Percentiles rank a stretch among this genome's conserved stretches.
Evolutionary conservation across 2,797 vertebrate species (phyloP).

Genomic region (Pipistrellus pygmaeus): DNA sequence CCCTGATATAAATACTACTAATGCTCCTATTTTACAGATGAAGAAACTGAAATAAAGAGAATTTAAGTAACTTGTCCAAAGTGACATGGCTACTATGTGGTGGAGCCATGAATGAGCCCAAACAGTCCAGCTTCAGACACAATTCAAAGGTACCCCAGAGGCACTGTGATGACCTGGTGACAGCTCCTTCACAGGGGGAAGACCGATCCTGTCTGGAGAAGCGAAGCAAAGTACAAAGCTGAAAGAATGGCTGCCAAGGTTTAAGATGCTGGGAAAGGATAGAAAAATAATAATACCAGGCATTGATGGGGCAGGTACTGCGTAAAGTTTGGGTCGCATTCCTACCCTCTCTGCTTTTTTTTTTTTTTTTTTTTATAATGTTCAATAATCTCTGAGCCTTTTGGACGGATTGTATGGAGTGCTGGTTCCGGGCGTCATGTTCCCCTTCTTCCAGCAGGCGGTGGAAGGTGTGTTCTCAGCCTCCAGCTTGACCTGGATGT

Average conservation of each 20-base stretch:
- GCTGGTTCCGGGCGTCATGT: neutral
- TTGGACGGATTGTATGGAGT: neutral
- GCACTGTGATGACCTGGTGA: neutral
- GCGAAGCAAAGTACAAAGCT: neutral
- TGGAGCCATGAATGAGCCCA: neutral
- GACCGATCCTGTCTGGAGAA: neutral
- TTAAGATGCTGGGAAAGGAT: neutral
- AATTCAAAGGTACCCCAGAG: neutral
- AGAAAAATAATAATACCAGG: neutral
- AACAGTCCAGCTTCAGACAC: neutral
- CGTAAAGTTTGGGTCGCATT: neutral
- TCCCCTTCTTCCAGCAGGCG: neutral
- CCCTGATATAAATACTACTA: neutral
- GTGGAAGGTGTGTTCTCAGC: neutral
- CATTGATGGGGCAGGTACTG: neutral
- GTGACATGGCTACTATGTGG: neutral
- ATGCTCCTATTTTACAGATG: neutral
- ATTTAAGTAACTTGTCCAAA: neutral
- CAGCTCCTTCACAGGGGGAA: neutral
- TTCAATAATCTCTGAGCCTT: neutral
- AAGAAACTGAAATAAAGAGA: slow-evolving; percentile 34
- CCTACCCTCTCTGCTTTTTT: neutral
- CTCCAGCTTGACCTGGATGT: neutral
- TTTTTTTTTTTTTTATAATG: neutral
- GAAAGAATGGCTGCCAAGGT: neutral